These are phyloP conservation scores for Reinhardtius hippoglossoides DNA, from an alignment of 2,113 vertebrate species.

Conservation along the genomic window DNA sequence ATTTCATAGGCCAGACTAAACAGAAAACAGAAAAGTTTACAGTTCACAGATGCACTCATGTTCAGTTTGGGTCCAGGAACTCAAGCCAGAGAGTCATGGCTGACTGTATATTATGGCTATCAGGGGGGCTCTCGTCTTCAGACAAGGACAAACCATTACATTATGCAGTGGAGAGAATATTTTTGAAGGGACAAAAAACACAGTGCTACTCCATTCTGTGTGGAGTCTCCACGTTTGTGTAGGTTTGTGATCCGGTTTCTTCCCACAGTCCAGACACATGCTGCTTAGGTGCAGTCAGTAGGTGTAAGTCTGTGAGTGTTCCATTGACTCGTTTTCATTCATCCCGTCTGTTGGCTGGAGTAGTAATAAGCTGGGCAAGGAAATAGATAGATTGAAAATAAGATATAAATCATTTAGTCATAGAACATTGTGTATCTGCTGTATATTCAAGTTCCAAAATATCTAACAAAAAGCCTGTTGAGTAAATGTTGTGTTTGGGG, in stretches of 20 bases:
- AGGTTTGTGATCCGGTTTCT: conserved; percentile 32
- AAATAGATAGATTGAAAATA: neutral
- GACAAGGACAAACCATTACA: conserved; percentile 74
- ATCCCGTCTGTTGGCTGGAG: neutral
- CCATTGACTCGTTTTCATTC: neutral
- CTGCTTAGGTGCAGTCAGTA: conserved; percentile 20
- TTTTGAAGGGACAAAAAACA: conserved; percentile 40
- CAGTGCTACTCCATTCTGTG: conserved; percentile 15
- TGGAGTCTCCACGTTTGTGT: conserved; percentile 24
- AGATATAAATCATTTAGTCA: neutral
- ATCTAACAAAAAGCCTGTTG: neutral
- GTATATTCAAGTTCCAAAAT: neutral
- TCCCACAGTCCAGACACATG: conserved; percentile 39
- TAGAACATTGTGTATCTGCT: neutral
- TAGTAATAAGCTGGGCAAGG: no score
- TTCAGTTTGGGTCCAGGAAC: conserved; percentile 70
- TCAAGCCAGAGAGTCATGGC: conserved; percentile 71
- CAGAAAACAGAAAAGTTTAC: conserved; percentile 76
- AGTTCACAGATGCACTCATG: conserved; percentile 74
- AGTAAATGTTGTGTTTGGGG: neutral
- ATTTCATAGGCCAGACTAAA: conserved; percentile 71
- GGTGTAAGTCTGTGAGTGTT: neutral
- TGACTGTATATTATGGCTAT: conserved; percentile 73
- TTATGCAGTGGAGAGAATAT: conserved; percentile 57
- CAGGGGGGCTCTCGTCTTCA: conserved; percentile 67